These are phyloP conservation scores for Pseudonaja textilis DNA, from an alignment of 2,113 vertebrate genomes.

Conservation along the genomic window DNA sequence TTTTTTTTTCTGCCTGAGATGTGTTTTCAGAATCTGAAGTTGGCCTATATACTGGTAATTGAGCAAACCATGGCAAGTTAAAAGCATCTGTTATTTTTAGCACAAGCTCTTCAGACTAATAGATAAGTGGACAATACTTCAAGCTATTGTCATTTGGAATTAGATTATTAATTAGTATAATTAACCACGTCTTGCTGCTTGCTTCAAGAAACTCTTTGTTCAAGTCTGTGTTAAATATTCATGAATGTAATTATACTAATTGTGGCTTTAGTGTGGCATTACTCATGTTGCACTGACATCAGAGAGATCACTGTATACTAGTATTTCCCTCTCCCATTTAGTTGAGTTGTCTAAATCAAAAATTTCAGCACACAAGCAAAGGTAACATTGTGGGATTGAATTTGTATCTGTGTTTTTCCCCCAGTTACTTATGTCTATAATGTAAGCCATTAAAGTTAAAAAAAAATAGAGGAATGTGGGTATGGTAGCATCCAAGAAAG, in stretches of 20 bases:
- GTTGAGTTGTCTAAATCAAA: background rate
- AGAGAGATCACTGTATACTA: background rate
- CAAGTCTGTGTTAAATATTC: constrained; percentile 19
- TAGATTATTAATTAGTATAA: constrained; percentile 45
- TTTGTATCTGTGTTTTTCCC: background rate
- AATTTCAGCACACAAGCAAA: background rate
- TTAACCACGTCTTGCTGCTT: constrained; percentile 24
- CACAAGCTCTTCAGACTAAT: constrained; percentile 25
- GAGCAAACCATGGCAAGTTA: constrained; percentile 26
- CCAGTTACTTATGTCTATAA: background rate
- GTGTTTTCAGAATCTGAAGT: constrained; percentile 13
- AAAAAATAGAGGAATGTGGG: background rate
- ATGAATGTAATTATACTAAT: constrained; percentile 4
- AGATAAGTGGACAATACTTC: constrained; percentile 25
- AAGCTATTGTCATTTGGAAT: constrained; percentile 39
- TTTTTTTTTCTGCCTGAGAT: background rate
- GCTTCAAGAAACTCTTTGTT: constrained; percentile 20
- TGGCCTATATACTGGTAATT: constrained; percentile 10
- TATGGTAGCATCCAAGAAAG: background rate
- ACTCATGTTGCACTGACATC: background rate
- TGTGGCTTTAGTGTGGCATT: constrained; percentile 10
- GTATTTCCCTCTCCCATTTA: background rate
- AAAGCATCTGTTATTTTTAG: constrained; percentile 3
- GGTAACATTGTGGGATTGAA: background rate
- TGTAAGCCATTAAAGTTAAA: background rate